Percentiles rank a stretch among this genome's conserved stretches.
These are phyloP conservation scores for Pseudoatta argentina DNA, from an alignment of 1,140 invertebrate species.

Conservation along the genomic window DNA sequence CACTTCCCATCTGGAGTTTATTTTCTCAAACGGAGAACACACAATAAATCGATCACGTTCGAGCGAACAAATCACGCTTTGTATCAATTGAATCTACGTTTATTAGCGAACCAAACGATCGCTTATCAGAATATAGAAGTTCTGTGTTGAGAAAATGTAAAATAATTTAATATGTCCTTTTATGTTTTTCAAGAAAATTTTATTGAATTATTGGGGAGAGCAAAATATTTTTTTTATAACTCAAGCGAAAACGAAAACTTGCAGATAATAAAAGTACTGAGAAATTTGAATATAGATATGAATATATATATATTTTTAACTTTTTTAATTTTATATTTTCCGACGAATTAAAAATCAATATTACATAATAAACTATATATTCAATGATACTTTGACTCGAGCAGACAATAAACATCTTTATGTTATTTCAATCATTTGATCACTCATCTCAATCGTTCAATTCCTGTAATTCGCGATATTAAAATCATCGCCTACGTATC, in stretches of 20 bases:
- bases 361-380: background rate
- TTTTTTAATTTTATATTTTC: background rate
- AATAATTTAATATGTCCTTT: background rate
- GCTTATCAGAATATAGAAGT: background rate
- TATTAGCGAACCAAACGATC: conserved; percentile 37
- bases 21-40: conserved; percentile 55
- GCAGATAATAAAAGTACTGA: background rate
- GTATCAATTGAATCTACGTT: conserved; percentile 20
- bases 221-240: background rate
- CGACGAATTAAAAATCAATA: background rate
- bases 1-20: conserved; percentile 63
- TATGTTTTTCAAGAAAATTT: background rate
- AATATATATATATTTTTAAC: background rate
- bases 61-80: conserved; percentile 8
- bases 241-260: background rate
- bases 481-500: conserved; percentile 9
- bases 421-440: conserved; percentile 17
- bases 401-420: background rate
- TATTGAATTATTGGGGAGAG: background rate
- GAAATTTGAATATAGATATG: background rate
- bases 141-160: background rate
- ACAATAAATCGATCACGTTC: conserved; percentile 12
- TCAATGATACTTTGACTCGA: background rate
- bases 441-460: background rate
- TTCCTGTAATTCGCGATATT: background rate